Base-by-base conservation (phyloP, 30 jellyfish, hydroid and myxozoan genomes). In the Pelagia noctiluca region DNA sequence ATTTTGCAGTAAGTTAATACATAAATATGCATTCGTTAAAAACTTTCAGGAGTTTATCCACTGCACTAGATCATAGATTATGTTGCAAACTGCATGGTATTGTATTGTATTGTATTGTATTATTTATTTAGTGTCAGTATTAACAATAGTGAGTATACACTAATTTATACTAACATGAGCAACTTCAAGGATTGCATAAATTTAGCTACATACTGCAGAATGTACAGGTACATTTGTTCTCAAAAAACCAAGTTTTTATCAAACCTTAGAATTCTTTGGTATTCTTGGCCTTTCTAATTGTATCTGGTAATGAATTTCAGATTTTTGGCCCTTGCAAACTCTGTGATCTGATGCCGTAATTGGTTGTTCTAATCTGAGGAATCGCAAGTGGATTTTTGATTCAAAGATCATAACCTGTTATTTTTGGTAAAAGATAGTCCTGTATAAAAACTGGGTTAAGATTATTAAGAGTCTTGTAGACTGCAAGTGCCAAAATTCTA, bases 241-340 rank as follows among this genome's bases (percentile, higher is more conserved):
- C 26, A 52, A 52, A 30, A 52, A 52, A 52, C 68, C 26, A 52
- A 8, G 68, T 52, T 52, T 52, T 52, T 3, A 52, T 8, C 26
- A 52, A 52, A 30, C 21, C 26, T 52, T 52, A 10, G 21, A 52
- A 52, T 8, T 52, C 4, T 30, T 19, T 52, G 16, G 68, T 8
- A 19, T 19, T 52, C n/a, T 52, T 8, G 68, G 68, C 30, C 68
- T 52, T 25, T 4, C 21, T 52, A 10, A 3, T 52, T 52, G 12
- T 19, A 52, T 52, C 68, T 52, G 68, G 26, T 4, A 52, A 16
- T 52, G 68, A 4, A 19, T 52, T 52, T 30, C 68, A 52, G 68
- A 52, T 52, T 8, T 52, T 52, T 52, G 68, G 68, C 26, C 68
- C 68, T 52, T 52, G 68, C 30, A 52, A 52, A 52, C 68, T 52